Conservation (phyloP, 2,113 vertebrate species). For the Solenodon paradoxus region DNA sequence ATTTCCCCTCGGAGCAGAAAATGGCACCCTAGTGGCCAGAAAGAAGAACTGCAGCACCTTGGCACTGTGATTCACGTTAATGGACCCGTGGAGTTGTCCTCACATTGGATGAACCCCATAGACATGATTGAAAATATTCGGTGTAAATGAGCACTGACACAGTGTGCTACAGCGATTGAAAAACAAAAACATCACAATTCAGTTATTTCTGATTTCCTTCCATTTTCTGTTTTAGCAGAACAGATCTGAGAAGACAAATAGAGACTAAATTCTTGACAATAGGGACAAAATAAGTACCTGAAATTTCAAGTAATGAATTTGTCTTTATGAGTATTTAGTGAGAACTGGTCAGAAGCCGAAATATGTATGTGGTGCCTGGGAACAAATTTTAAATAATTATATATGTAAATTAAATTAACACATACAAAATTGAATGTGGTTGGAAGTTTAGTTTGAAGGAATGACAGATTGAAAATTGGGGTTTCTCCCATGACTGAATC, state of each 20-base stretch:
- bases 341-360: not conserved
- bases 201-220: not conserved
- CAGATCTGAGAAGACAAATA: slow-evolving; percentile 7
- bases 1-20: not conserved
- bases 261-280: not conserved
- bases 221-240: not conserved
- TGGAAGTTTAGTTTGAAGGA: not conserved
- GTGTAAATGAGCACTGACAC: not conserved
- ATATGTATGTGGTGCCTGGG: not conserved
- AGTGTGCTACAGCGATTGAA: not conserved
- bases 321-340: not conserved
- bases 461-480: not conserved
- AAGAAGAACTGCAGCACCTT: not conserved
- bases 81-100: not conserved
- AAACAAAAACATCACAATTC: not conserved
- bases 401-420: not conserved
- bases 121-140: not conserved
- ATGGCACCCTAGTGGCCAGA: not conserved
- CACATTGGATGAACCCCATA: not conserved
- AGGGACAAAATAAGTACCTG: not conserved
- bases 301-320: not conserved
- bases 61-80: not conserved
- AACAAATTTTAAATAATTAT: not conserved
- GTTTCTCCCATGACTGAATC: not conserved
- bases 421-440: not conserved